Percentiles rank a stretch among this genome's conserved stretches.
Evolutionary conservation across 1,140 invertebrate genomes (phyloP).

Genomic region (Melitaea cinxia): DNA sequence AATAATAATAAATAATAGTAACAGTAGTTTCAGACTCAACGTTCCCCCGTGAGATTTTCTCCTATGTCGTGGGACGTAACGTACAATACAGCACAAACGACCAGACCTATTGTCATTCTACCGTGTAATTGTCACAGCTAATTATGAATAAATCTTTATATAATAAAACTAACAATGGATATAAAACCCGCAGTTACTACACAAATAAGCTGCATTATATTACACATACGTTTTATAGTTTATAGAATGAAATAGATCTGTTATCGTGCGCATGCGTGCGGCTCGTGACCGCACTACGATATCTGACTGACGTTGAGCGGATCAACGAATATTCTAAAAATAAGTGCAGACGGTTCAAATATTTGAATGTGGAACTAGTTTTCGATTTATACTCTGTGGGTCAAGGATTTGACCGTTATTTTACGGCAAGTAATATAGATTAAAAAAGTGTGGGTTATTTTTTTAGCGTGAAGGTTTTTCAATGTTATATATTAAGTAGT

Average conservation of each 20-base stretch:
- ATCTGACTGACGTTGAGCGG: neutral
- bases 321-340: constrained; percentile 1
- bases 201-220: neutral
- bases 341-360: neutral
- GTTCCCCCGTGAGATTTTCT: no score
- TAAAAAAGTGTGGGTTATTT: no score
- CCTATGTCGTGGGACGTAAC: no score
- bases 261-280: constrained; percentile 14
- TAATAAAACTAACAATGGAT: neutral
- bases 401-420: neutral
- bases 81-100: no score
- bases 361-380: constrained; percentile 5
- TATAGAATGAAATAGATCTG: constrained; percentile 11
- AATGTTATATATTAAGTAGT: no score
- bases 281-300: constrained; percentile 10
- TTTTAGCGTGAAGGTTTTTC: no score
- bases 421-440: neutral
- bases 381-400: neutral
- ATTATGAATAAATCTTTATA: no score
- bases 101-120: no score
- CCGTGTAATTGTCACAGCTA: no score
- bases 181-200: no score
- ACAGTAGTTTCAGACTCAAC: no score
- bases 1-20: no score
- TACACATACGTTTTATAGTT: neutral